Conservation (phyloP, 2,797 vertebrate species). For the Phoebastria nigripes region DNA sequence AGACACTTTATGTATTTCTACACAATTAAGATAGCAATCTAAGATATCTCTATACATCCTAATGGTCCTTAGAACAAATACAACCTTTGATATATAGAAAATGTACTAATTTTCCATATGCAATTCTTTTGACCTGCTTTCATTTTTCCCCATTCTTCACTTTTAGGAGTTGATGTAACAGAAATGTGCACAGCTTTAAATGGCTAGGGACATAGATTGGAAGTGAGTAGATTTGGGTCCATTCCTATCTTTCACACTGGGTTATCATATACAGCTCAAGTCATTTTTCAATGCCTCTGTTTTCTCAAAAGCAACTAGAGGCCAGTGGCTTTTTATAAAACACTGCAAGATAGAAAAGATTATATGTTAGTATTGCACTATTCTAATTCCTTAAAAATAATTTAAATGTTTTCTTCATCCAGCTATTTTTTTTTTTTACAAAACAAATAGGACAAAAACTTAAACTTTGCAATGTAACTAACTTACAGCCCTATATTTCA, state of each 20-base stretch:
- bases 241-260: background rate
- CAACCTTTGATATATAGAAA: background rate
- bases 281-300: background rate
- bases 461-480: background rate
- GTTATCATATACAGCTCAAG: background rate
- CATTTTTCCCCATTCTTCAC: background rate
- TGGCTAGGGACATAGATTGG: background rate
- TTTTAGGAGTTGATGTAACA: background rate
- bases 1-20: background rate
- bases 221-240: background rate
- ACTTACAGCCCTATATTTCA: background rate
- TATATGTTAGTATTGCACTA: background rate
- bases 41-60: background rate
- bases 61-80: background rate
- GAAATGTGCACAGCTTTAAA: background rate
- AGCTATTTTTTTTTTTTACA: background rate
- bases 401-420: background rate
- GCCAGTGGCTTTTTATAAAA: background rate
- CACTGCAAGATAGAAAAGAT: background rate
- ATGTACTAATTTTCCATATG: background rate
- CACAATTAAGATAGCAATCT: background rate
- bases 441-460: background rate
- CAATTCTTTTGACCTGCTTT: background rate
- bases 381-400: background rate
- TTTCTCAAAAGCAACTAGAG: background rate